phyloP scores from a whole-genome alignment of 1,140 invertebrate species.

The Psilanteris sp. region DNA sequence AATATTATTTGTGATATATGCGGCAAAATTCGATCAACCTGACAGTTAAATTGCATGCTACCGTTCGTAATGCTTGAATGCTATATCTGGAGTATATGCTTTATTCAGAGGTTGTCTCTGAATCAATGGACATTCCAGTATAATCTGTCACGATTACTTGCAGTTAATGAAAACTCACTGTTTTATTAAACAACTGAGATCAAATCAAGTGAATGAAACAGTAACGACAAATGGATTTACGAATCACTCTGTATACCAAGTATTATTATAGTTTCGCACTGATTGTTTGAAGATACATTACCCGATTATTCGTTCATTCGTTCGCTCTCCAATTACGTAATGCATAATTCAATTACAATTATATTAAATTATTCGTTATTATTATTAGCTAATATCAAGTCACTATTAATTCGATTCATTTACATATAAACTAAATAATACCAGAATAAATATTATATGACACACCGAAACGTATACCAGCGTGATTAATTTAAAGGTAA shows the following conservation, averaged over 20 bases:
- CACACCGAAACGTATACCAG: not conserved
- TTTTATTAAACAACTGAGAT: constrained; percentile 56
- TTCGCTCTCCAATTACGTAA: constrained; percentile 22
- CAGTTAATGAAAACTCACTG: constrained; percentile 61
- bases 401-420: constrained; percentile 11
- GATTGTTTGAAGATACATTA: constrained; percentile 30
- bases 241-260: constrained; percentile 35
- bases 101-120: constrained; percentile 60
- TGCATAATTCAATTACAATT: constrained; percentile 35
- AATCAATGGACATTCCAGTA: constrained; percentile 62
- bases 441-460: constrained; percentile 4
- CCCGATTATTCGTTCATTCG: constrained; percentile 38
- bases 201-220: constrained; percentile 54
- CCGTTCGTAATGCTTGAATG: constrained; percentile 43
- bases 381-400: constrained; percentile 19
- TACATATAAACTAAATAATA: constrained; percentile 11
- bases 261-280: constrained; percentile 41
- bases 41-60: constrained; percentile 53
- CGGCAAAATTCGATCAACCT: constrained; percentile 45
- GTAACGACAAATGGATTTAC: constrained; percentile 36
- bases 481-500: not conserved
- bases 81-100: constrained; percentile 58
- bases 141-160: constrained; percentile 66
- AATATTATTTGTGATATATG: constrained; percentile 54
- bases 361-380: constrained; percentile 31